Base-by-base conservation (phyloP, 2,113 vertebrate genomes). In the Kryptolebias marmoratus region DNA sequence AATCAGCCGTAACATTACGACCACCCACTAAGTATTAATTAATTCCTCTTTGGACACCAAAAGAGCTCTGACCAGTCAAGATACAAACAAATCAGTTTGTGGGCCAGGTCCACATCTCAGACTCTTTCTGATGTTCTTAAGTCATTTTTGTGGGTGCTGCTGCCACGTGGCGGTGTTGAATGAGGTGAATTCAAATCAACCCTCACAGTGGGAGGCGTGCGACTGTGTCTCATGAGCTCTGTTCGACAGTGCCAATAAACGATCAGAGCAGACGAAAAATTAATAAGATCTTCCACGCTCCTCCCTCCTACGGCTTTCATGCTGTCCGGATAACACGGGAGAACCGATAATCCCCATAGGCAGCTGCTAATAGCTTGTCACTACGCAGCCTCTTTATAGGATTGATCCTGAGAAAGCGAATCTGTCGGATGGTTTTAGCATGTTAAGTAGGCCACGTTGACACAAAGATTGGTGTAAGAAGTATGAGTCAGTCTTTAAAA, bases 351-450 rank as follows among this genome's bases (percentile, higher is more conserved):
- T 84, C 85, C 73, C 83, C 57, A 55, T 56, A 71, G 79, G 54
- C 39, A 71, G 68, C 78, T 69, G 76, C 65, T 88, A 88, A 88
- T 88, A 64, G 50, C 79, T 82, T 79, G 78, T 83, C 79, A 68
- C 76, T 73, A 64, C 28, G 60, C 59, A 52, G 56, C 61, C 59
- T 73, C 64, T 65, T 74, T 68, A 64, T 39, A 57, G 66, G 75
- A 83, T 27, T 69, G 45, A 81, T 73, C 49, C 39, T 1, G 11
- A 71, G 60, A 68, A 64, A 68, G 62, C 53, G 56, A 84, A 79
- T 76, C 30, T 79, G 77, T 68, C 76, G 45, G 68, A 64, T 81
- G 66, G 47, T 64, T 77, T 66, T 53, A 62, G 73, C 77, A 81
- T 82, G 71, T 75, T 53, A 81, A 88, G 57, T 72, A 48, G 53